Base-by-base conservation (phyloP, 2,888 invertebrate genomes). In the Achlya flavicornis region DNA sequence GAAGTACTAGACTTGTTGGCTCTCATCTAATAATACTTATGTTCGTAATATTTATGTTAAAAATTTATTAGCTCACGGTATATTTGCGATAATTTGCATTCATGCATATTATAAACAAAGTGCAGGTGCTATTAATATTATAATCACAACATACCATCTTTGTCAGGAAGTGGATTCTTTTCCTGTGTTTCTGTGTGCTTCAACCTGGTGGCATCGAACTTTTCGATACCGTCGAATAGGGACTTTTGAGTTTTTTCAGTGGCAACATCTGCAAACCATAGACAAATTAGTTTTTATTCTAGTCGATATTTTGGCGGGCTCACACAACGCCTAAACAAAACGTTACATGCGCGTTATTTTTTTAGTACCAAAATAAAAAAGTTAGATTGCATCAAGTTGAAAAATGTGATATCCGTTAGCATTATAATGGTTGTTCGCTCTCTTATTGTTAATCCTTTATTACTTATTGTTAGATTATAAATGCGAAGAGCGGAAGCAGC, bases 171-270 rank as follows among this genome's bases (percentile, higher is more conserved):
- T 63, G 97, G 96, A 89, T 98, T 98, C 93, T 98, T 98, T 88
- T 98, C 98, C 80, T 97, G 96, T 66, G 98, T 98, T 91, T 98
- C 97, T 61, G 98, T 97, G 91, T 97, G 98, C 91, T 98, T 98
- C 89, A 98, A 93, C 87, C 96, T 96, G 77, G 94, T 95, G 66
- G 97, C 95, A 91, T 98, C 97, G 86, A 98, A 98, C 75, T 95
- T 95, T 89, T 97, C 97, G 80, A 98, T 98, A 64, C 97, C 97
- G 79, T 96, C 97, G 83, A 98, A 96, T 70, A 98, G 92, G 68
- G 97, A 97, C 87, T 97, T 96, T 88, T 97, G 96, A 70, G 95
- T 96, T 90, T 98, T 98, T 88, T 98, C 98, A 61, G 97, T 95
- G 71, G 97, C 97, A 77, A 98, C 96, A 95, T 98, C 98, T 98